A percentile compares a stretch with the other conserved stretches of the same genome.
Evolutionary conservation across 1,140 invertebrate species (phyloP).

Genomic region (Apis florea): DNA sequence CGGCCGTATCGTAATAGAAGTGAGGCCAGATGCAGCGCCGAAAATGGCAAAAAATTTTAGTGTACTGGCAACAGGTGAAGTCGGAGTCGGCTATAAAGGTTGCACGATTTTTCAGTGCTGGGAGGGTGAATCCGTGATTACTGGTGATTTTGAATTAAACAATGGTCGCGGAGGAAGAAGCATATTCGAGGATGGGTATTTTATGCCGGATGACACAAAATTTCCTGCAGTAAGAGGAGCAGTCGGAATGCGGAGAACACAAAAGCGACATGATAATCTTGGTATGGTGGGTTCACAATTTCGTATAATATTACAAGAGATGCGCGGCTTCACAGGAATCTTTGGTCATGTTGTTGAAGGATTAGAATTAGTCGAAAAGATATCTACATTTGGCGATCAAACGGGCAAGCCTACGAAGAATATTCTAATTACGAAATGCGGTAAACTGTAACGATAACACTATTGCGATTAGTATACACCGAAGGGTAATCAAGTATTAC

Average conservation of each 20-base stretch:
- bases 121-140: conserved; percentile 90
- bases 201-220: conserved; percentile 91
- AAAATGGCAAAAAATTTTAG: conserved; percentile 95
- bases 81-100: conserved; percentile 89
- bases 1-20: conserved; percentile 91
- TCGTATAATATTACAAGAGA: conserved; percentile 89
- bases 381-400: conserved; percentile 88
- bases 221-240: conserved; percentile 88
- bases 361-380: conserved; percentile 89
- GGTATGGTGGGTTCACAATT: conserved; percentile 93
- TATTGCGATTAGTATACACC: conserved; percentile 36
- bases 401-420: conserved; percentile 88
- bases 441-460: conserved; percentile 82
- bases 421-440: conserved; percentile 88
- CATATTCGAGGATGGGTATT: conserved; percentile 88
- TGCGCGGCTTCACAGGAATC: conserved; percentile 90
- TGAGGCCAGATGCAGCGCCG: conserved; percentile 91
- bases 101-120: conserved; percentile 91
- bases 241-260: conserved; percentile 90
- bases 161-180: conserved; percentile 90
- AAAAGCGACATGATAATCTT: conserved; percentile 89
- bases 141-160: conserved; percentile 90
- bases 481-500: conserved; percentile 25
- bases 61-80: conserved; percentile 88
- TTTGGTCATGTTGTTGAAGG: conserved; percentile 91